Conservation (phyloP, 2,888 invertebrate species). For the Leucophenga maculata region DNA sequence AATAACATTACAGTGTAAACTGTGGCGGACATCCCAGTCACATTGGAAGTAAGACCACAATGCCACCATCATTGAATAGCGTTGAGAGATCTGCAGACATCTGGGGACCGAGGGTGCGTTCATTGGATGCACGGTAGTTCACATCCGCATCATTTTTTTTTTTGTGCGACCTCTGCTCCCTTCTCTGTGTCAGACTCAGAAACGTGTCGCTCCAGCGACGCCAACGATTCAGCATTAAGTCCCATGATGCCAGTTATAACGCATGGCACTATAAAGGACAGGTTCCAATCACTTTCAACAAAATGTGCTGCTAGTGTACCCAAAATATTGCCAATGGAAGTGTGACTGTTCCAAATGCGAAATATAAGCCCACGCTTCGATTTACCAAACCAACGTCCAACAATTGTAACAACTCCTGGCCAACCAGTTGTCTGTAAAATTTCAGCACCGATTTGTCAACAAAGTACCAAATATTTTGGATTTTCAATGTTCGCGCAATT, state of each 20-base stretch:
- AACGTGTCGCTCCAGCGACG: constrained; percentile 49
- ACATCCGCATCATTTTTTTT: constrained; percentile 69
- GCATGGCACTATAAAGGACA: constrained; percentile 94
- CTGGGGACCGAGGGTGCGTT: constrained; percentile 76
- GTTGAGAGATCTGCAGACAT: constrained; percentile 85
- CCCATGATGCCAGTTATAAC: constrained; percentile 83
- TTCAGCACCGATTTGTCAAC: constrained; percentile 88
- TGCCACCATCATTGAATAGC: constrained; percentile 92
- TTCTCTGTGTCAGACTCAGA: constrained; percentile 71
- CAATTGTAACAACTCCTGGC: constrained; percentile 93
- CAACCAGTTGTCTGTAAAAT: constrained; percentile 92
- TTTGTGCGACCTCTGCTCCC: constrained; percentile 40
- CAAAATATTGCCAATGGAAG: constrained; percentile 94
- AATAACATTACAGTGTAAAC: constrained; percentile 89
- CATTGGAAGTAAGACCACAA: constrained; percentile 88
- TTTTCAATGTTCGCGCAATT: constrained; percentile 83
- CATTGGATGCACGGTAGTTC: constrained; percentile 66
- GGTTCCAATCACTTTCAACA: constrained; percentile 90
- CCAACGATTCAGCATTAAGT: too few relatives aligned
- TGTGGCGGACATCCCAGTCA: constrained; percentile 86
- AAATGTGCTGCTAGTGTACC: constrained; percentile 88
- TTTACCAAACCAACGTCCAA: constrained; percentile 97
- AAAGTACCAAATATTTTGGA: constrained; percentile 89
- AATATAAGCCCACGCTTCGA: constrained; percentile 92
- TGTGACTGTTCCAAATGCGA: constrained; percentile 98